A percentile compares a stretch with the other conserved stretches of the same genome.
Conservation (phyloP, 2,797 vertebrate species). For the Pantherophis vulpinus region DNA sequence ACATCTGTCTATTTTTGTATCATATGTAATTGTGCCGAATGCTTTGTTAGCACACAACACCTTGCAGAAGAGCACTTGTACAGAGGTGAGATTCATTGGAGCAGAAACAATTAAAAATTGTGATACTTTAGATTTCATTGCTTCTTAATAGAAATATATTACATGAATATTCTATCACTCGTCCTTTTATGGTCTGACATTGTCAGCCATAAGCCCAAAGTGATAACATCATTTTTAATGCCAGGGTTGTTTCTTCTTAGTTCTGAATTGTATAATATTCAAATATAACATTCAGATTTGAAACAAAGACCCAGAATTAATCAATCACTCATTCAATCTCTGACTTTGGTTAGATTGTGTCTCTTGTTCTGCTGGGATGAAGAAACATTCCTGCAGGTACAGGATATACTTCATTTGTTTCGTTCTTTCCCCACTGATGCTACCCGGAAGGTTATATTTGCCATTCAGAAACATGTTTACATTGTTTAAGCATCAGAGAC, state of each 20-base stretch:
- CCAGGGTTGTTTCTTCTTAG: background rate
- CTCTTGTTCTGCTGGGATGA: background rate
- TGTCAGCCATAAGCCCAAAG: background rate
- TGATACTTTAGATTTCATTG: background rate
- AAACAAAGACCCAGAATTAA: background rate
- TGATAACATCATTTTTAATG: background rate
- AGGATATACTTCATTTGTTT: conserved; percentile 5
- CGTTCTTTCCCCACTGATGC: background rate
- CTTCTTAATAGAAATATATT: background rate
- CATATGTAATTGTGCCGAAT: background rate
- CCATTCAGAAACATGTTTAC: conserved; percentile 16
- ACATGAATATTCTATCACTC: background rate
- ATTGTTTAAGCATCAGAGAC: background rate
- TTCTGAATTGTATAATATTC: background rate
- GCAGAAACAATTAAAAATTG: background rate
- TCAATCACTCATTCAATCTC: background rate
- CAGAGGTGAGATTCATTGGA: background rate
- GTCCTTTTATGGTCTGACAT: background rate
- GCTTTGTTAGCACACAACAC: background rate
- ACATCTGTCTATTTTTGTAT: background rate
- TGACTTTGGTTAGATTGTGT: background rate
- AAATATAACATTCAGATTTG: background rate
- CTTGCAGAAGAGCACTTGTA: background rate
- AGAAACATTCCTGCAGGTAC: background rate
- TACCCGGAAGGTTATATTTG: conserved; percentile 9